These are phyloP conservation scores for Trissoscelio sp. DNA, from an alignment of 2,888 invertebrate species.

Conservation along the genomic window DNA sequence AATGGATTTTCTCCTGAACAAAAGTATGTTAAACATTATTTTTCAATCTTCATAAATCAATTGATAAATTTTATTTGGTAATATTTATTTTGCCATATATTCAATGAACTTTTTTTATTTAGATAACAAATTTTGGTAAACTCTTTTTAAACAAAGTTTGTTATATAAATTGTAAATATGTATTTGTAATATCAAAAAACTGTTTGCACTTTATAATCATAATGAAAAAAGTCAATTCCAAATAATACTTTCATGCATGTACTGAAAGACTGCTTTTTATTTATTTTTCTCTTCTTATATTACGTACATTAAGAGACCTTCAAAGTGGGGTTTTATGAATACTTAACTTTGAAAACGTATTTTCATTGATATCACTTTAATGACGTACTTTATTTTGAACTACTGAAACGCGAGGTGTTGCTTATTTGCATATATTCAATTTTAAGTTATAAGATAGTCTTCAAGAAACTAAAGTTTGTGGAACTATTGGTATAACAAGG, in stretches of 20 bases:
- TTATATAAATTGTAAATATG: too few species aligned
- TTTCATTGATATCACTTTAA: constrained; percentile 43
- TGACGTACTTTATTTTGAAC: constrained; percentile 12
- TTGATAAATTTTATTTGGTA: too few species aligned
- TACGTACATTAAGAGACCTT: constrained; percentile 14
- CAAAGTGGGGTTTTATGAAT: constrained; percentile 45
- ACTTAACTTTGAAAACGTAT: constrained; percentile 31
- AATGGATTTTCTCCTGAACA: neutral
- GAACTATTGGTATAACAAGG: neutral
- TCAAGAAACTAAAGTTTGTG: neutral
- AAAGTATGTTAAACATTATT: neutral
- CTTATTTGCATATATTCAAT: constrained; percentile 16
- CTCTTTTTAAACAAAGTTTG: too few species aligned
- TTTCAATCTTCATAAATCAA: neutral
- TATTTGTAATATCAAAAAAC: neutral
- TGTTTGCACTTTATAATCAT: neutral
- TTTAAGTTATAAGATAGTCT: neutral
- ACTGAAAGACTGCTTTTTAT: neutral
- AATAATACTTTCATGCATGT: neutral
- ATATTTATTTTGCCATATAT: too few species aligned
- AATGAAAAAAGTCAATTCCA: constrained; percentile 3
- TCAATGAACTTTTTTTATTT: too few species aligned
- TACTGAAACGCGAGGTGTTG: constrained; percentile 11
- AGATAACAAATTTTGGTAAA: too few species aligned
- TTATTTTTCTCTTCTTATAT: constrained; percentile 35